A percentile compares a stretch with the other conserved stretches of the same genome.
Evolutionary conservation across 2,797 vertebrate genomes (phyloP).

Genomic region (Enteromius argenteus): DNA sequence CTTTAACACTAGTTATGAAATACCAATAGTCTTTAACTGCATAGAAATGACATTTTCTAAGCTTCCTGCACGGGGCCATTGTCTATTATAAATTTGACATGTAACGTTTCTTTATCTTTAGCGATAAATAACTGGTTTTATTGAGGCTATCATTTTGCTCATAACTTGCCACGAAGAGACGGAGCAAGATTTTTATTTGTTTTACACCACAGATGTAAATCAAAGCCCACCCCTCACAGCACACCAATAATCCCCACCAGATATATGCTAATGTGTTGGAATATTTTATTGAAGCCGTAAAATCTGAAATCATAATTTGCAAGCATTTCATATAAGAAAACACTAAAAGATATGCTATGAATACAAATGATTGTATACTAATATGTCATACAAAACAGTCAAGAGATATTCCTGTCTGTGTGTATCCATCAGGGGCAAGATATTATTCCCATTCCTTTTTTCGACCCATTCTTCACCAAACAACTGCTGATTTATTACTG

Average conservation of each 20-base stretch:
- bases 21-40: slow-evolving; percentile 9
- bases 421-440: slow-evolving; percentile 19
- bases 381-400: slow-evolving; percentile 61
- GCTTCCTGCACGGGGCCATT: slow-evolving; percentile 5
- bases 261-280: slow-evolving; percentile 78
- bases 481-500: slow-evolving; percentile 9
- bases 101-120: slow-evolving; percentile 65
- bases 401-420: slow-evolving; percentile 37
- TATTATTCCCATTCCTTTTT: neutral
- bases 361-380: slow-evolving; percentile 77
- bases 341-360: slow-evolving; percentile 77
- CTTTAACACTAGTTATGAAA: neutral
- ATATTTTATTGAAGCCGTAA: slow-evolving; percentile 84
- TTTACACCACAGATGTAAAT: slow-evolving; percentile 82
- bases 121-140: slow-evolving; percentile 81
- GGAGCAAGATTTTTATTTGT: slow-evolving; percentile 70
- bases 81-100: slow-evolving; percentile 36
- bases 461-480: neutral
- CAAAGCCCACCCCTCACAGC: slow-evolving; percentile 68
- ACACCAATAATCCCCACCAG: slow-evolving; percentile 76
- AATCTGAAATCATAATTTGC: slow-evolving; percentile 82
- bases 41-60: slow-evolving; percentile 6
- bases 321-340: slow-evolving; percentile 78
- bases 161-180: slow-evolving; percentile 74
- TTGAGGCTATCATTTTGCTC: slow-evolving; percentile 74